Base-by-base conservation (phyloP, 2,888 invertebrate species). In the Netelia melanura region DNA sequence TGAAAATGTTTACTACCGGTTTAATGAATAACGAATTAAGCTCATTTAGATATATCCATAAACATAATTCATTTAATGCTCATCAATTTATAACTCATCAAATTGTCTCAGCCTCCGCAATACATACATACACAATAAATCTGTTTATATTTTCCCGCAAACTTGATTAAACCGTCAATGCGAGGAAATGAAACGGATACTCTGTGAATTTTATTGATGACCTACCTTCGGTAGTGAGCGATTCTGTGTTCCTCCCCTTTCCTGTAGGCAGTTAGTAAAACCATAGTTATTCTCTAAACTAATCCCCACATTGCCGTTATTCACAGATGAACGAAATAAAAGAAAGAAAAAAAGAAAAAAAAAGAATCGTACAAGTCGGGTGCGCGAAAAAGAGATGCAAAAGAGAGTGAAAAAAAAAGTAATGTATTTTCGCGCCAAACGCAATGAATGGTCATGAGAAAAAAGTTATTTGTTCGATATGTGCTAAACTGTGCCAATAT, bases 181-280 rank as follows among this genome's bases (percentile, higher is more conserved):
- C 64, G 38, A 72, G 64, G 64, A 23, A 78, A 25, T 44, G 54
- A 25, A 74, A 84, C 70, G 61, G 76, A 84, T 77, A 68, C 64
- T 74, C 65, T 64, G 61, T 65, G 48, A 81, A 65, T 76, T 65
- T 70, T 58, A 48, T 79, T 64, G 76, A 74, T 75, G 64, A 92
- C 96, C 95, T 96, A 96, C 96, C 96, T 96, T 96, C 96, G 87
- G 96, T 96, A 89, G 96, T 95, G 91, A 96, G 95, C 91, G 96
- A 95, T 94, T 96, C 96, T 93, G 96, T 95, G 93, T 96, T 95
- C 94, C 96, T 95, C 94, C 95, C 95, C 94, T 96, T 96, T 94
- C 96, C 96, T 96, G 95, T 94, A 93, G 94, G 94, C 93, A 94
- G 91, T 93, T 91, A 92, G 91, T 93, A 92, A 93, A 93, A 92